Conservation (phyloP, 2,797 vertebrate species). For the Melanotaenia boesemani region DNA sequence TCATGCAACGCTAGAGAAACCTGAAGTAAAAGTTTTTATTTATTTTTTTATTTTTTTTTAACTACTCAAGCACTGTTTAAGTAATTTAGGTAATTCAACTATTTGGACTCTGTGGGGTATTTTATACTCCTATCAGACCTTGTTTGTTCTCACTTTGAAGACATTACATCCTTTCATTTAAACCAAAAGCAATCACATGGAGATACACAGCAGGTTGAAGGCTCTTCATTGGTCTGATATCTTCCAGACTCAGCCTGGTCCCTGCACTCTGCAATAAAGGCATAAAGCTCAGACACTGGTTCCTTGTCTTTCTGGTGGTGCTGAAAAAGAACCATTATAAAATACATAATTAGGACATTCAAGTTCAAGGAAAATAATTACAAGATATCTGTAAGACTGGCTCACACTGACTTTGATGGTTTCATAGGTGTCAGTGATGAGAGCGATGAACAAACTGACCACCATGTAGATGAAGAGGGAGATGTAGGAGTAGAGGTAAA, state of each 20-base stretch:
- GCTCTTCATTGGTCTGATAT: constrained; percentile 83
- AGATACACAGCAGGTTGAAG: constrained; percentile 48
- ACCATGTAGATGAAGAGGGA: constrained; percentile 98
- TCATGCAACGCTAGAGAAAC: background rate
- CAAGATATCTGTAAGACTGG: background rate
- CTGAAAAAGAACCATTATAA: constrained; percentile 65
- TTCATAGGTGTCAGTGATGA: constrained; percentile 96
- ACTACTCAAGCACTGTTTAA: background rate
- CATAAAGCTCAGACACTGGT: constrained; percentile 86
- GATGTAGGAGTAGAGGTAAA: constrained; percentile 97
- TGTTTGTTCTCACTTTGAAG: background rate
- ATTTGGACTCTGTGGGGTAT: background rate
- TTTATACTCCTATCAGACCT: constrained; percentile 8
- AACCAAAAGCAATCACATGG: constrained; percentile 72
- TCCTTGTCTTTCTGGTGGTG: constrained; percentile 88
- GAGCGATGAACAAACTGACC: constrained; percentile 95
- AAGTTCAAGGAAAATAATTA: background rate
- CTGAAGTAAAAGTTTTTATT: background rate
- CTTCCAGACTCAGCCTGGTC: constrained; percentile 88
- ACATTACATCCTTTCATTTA: constrained; percentile 23
- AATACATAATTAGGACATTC: background rate
- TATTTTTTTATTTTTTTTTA: background rate
- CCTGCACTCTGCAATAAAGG: constrained; percentile 89
- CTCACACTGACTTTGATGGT: constrained; percentile 91
- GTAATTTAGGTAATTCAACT: background rate